Base-by-base conservation (phyloP, 1,140 invertebrate species). In the Drosophila teissieri region DNA sequence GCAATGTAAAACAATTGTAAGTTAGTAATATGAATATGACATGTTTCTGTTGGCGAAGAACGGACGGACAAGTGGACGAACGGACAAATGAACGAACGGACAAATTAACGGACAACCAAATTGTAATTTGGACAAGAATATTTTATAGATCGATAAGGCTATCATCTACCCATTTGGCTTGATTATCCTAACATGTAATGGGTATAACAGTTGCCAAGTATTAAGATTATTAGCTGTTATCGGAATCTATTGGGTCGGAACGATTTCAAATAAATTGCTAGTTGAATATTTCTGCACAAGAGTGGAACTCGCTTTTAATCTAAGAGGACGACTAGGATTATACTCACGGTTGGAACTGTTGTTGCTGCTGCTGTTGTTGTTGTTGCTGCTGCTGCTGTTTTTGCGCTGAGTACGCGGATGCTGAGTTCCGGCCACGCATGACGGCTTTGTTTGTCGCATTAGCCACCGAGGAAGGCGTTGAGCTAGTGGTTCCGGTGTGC, bases 291-390 rank as follows among this genome's bases (percentile, higher is more conserved):
- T 40, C 40, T 42, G 2, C n/a, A 6, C 14, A 42, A 42, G n/a
- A 0, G n/a, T 39, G 5, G 11, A 14, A 5, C n/a, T 39, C 37
- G 4, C 11, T 14, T 14, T 39, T 14, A 14, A 39, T 6, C 12
- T 14, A 39, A 39, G 12, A n/a, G 2, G 4, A 39, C 11, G 14
- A 5, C 12, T 10, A 22, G 31, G 11, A 19, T 19, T 15, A 27
- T 52, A 86, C 83, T 83, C 42, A 86, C 83, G 65, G 49, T 49
- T 72, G 65, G 34, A 67, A 73, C 17, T 78, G 78, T 17, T 61
- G 75, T 6, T 42, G 24, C 17, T 73, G 68, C 7, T 73, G 75
- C 11, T 42, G 40, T 15, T 15, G 40, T 2, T 17, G 15, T 3
- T 17, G 40, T 4, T 44, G 42, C 7, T 42, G 39, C n/a, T 40